Evolutionary conservation across 2,113 vertebrate species (phyloP).

Genomic region (Neogale vison): DNA sequence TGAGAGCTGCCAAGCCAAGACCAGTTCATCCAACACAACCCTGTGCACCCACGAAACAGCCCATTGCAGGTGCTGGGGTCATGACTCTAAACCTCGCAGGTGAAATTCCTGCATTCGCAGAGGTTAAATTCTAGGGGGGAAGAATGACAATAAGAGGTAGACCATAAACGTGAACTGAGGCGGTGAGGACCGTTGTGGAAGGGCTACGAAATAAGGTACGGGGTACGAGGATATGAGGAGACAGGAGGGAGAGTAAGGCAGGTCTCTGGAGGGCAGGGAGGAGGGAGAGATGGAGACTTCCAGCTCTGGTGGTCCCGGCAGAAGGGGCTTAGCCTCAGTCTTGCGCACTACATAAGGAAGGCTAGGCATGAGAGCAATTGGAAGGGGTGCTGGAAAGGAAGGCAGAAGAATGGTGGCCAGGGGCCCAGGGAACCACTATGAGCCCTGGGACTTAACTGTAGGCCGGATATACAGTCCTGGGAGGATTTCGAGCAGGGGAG

Average conservation of each 20-base stretch:
- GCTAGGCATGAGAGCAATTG: neutral
- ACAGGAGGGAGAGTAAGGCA: neutral
- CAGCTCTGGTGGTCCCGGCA: neutral
- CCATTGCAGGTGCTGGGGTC: neutral
- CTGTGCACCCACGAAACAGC: neutral
- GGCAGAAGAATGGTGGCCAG: neutral
- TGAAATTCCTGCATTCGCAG: neutral
- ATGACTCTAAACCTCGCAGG: neutral
- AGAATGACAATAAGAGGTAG: neutral
- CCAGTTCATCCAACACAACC: neutral
- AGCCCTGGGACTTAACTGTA: neutral
- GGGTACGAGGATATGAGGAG: fast-evolving
- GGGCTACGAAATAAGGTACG: neutral
- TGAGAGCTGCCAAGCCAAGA: neutral
- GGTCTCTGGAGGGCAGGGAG: neutral
- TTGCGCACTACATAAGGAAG: neutral
- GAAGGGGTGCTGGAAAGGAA: neutral
- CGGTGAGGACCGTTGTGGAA: fast-evolving
- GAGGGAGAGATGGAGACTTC: neutral
- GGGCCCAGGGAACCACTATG: neutral
- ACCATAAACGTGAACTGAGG: neutral
- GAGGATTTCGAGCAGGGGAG: neutral
- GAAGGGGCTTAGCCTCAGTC: neutral
- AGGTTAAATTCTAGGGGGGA: neutral
- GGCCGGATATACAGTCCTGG: neutral